Base-by-base conservation (phyloP, 2,113 vertebrate species). In the Caranx ignobilis region DNA sequence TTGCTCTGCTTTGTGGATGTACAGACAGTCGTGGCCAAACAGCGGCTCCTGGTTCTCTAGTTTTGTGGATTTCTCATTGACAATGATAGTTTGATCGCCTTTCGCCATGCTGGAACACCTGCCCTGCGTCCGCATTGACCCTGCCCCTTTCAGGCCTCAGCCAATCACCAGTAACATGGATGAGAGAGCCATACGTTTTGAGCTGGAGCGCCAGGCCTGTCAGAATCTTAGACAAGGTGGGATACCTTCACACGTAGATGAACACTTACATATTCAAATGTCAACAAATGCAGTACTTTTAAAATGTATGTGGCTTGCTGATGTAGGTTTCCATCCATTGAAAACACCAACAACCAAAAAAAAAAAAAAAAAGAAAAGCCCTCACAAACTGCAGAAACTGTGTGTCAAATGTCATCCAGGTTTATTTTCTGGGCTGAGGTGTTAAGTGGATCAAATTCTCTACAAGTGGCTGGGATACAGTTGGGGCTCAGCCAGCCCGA, bases 211-310 rank as follows among this genome's bases (percentile, higher is more conserved):
- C 41, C 89, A 81, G 74, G 93, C 91, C 59, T 94, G 91, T 75
- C 88, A 92, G 77, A 94, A 90, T 72, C 88, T 94, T 71, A 89
- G 92, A 84, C 84, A 94, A 94, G 94, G 94, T 94, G 91, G 73
- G 94, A 61, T 37, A 79, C 68, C 70, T 87, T 70, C 62, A 19
- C 64, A 50, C 52, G 37, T 59, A 19, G 54, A 52, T 60, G 5
- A 11, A 16, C 52, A 60, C 6, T 37, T 32, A 2, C 5, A 9
- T 2, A 13, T 2, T 52, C 12, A 41, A 16, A 45, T 26, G 1
- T 57, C 10, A 52, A 16, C 26, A 21, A 34, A 41, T 5, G 56
- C 5, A 7, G 2, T 39, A 39, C 2, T 59, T 75, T 73, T 34
- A 16, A 47, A 66, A 66, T 62, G 8, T 50, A 4, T 41, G 39